A percentile compares a stretch with the other conserved stretches of the same genome.
Evolutionary conservation across 92 coral and sea anemone genomes (phyloP).

Genomic region (Epizoanthus fatuus): DNA sequence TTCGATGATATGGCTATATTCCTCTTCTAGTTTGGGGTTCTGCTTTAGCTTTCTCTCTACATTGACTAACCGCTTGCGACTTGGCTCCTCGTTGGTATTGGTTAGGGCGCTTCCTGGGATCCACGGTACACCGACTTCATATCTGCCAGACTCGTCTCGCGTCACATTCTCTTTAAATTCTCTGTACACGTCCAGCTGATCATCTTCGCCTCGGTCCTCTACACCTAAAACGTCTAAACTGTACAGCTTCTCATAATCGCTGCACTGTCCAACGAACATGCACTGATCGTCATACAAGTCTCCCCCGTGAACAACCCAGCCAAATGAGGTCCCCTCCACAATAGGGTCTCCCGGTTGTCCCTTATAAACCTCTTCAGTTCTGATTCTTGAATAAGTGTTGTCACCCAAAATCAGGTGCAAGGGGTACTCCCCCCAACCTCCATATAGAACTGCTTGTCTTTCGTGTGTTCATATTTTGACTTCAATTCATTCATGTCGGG

Average conservation of each 20-base stretch:
- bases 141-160: no score
- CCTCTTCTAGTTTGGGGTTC: constrained; percentile 28
- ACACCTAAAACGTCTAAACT: constrained; percentile 46
- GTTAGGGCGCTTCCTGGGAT: no score
- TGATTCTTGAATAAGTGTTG: constrained; percentile 44
- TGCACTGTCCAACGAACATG: not conserved
- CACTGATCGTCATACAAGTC: constrained; percentile 3
- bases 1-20: constrained; percentile 48
- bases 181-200: constrained; percentile 19
- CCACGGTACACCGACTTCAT: no score
- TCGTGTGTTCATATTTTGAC: constrained; percentile 52
- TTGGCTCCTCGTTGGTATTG: not conserved
- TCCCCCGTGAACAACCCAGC: constrained; percentile 64
- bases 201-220: constrained; percentile 57
- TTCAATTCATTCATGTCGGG: constrained; percentile 63
- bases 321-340: constrained; percentile 53
- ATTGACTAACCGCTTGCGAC: constrained; percentile 62
- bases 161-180: no score
- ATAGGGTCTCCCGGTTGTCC: constrained; percentile 62
- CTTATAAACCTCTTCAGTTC: constrained; percentile 56
- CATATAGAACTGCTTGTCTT: constrained; percentile 64
- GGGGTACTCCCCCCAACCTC: constrained; percentile 35
- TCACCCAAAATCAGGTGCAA: constrained; percentile 59
- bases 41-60: constrained; percentile 48
- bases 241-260: constrained; percentile 47